A percentile compares a stretch with the other conserved stretches of the same genome.
phyloP scores from a whole-genome alignment of 2,888 invertebrate genomes.

The Drosophila meridiana region DNA sequence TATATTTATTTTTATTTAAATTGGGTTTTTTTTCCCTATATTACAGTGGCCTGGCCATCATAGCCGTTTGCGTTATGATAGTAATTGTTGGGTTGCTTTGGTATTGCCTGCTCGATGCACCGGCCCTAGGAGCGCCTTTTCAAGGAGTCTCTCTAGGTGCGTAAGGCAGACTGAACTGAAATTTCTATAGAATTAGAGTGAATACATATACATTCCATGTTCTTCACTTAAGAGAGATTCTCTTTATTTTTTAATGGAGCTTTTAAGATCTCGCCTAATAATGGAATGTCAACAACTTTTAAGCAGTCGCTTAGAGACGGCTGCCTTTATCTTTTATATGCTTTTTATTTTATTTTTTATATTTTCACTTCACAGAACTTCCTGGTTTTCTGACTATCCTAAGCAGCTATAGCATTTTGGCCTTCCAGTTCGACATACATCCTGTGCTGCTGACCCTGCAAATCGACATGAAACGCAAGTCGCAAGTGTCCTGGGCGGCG shows the following conservation, averaged over 20 bases:
- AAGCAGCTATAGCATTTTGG: constrained; percentile 88
- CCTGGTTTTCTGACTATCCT: constrained; percentile 86
- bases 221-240: background rate
- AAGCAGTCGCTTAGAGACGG: background rate
- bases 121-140: constrained; percentile 83
- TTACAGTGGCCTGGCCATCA: constrained; percentile 85
- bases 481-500: constrained; percentile 90
- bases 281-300: background rate
- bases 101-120: constrained; percentile 87
- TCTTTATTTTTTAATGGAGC: background rate
- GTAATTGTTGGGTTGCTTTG: constrained; percentile 89
- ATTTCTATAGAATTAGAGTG: background rate
- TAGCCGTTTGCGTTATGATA: constrained; percentile 88
- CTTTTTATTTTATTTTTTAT: background rate
- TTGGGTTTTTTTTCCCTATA: no score
- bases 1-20: background rate
- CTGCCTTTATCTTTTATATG: background rate
- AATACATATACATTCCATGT: background rate
- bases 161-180: background rate
- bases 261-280: background rate
- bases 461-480: constrained; percentile 94
- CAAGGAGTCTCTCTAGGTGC: constrained; percentile 78
- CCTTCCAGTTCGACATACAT: constrained; percentile 93
- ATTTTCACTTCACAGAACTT: constrained; percentile 60
- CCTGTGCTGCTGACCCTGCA: constrained; percentile 95